phyloP scores from a whole-genome alignment of 2,113 vertebrate species.

The Peromyscus leucopus region DNA sequence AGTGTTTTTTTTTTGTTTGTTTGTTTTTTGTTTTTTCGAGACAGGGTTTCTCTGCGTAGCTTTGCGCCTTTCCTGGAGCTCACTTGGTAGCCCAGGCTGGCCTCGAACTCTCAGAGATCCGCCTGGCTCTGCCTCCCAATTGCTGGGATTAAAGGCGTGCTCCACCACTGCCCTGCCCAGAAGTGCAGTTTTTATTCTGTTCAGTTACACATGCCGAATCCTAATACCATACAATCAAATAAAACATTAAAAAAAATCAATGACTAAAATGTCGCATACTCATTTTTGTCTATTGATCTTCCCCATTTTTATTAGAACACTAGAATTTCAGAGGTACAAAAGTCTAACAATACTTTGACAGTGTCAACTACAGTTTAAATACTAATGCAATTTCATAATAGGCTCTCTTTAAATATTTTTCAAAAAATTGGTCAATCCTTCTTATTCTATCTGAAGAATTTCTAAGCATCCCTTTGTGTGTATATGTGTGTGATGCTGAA shows the following conservation, averaged over 20 bases:
- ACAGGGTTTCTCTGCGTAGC: too few species aligned
- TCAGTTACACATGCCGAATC: neutral
- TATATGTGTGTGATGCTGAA: neutral
- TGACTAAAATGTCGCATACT: neutral
- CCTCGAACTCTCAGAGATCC: too few species aligned
- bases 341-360: neutral
- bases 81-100: too few species aligned
- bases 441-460: neutral
- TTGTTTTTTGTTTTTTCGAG: too few species aligned
- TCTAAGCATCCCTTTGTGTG: neutral
- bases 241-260: neutral
- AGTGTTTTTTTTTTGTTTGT: too few species aligned
- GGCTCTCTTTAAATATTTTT: neutral
- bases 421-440: neutral
- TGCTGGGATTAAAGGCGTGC: too few species aligned
- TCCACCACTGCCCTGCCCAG: too few species aligned
- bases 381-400: slow-evolving; percentile 7
- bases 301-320: neutral
- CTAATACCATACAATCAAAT: neutral
- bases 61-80: too few species aligned
- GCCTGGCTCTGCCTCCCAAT: too few species aligned
- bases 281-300: slow-evolving; percentile 3
- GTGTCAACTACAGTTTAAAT: neutral
- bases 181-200: neutral
- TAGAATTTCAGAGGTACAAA: neutral